Conservation (phyloP, 1,140 invertebrate genomes). For the Batillaria attramentaria region DNA sequence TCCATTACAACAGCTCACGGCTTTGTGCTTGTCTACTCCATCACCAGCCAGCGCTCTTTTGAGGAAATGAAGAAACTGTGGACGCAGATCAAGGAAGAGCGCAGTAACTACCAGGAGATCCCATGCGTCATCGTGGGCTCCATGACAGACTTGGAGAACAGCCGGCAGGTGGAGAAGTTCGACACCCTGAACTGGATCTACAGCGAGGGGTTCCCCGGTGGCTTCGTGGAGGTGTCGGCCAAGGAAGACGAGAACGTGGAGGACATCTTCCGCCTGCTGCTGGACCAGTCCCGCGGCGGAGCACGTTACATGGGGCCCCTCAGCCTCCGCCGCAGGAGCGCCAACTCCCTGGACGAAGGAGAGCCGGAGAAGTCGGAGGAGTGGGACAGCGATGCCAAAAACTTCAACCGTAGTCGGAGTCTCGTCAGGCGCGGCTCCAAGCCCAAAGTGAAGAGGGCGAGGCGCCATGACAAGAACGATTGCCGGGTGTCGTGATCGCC, state of each 20-base stretch:
- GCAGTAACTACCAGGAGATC: conserved; percentile 84
- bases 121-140: conserved; percentile 90
- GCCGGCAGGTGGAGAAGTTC: conserved; percentile 62
- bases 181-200: conserved; percentile 67
- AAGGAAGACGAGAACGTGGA: conserved; percentile 61
- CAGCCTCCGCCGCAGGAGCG: conserved; percentile 53
- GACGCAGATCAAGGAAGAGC: conserved; percentile 86
- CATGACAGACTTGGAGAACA: conserved; percentile 80
- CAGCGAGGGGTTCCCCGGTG: conserved; percentile 55
- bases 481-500: conserved; percentile 56
- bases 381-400: conserved; percentile 50
- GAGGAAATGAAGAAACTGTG: conserved; percentile 85
- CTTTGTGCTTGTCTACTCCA: conserved; percentile 90
- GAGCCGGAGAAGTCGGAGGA: conserved; percentile 48
- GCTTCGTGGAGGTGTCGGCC: conserved; percentile 66
- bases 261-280: conserved; percentile 61
- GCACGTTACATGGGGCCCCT: conserved; percentile 36
- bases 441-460: conserved; percentile 56
- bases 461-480: conserved; percentile 52
- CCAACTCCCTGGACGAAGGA: conserved; percentile 57
- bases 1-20: conserved; percentile 92
- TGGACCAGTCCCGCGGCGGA: conserved; percentile 55
- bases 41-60: conserved; percentile 84
- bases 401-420: conserved; percentile 61
- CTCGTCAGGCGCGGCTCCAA: conserved; percentile 63